Evolutionary conservation across 2,888 invertebrate genomes (phyloP), one percentile per base, ranked within the genome.

Genomic region (Helleia helle): DNA sequence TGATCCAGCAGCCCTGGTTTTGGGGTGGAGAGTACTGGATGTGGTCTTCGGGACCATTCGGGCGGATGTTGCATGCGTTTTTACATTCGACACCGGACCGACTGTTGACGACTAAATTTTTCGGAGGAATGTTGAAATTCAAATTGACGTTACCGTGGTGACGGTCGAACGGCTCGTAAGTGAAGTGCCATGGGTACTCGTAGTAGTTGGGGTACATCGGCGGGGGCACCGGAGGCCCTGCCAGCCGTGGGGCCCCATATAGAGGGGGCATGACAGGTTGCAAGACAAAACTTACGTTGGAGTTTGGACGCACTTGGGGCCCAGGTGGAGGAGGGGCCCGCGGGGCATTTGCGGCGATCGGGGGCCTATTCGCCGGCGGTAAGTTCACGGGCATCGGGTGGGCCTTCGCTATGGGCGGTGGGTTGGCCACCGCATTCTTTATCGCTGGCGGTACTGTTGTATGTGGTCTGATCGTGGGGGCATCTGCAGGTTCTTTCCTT

Each of bases 271-370:
- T 58, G 25, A 81, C 69, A 1, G 80, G 80, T 44, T 48, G 48
- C 9, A 83, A 62, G 26, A 84, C 74, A 60, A 70, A 81, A 81
- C 83, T 83, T 76, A 83, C 83, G 63, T 80, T 81, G 46, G 77
- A 67, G 54, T 65, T 66, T 27, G 71, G 70, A 2, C 58, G 56
- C 3, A 52, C 37, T 8, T 49, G 54, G 17, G 44, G 52, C 27
- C 46, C 52, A 11, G 55, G 50, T 31, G 59, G 47, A 28, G 55
- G 51, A 37, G 55, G 47, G 40, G 42, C 48, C 39, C 41, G 44
- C 39, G 44, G 41, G 43, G 50, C 42, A 54, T 55, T 28, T 43
- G 53, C 43, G n/a, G 40, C 47, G 29, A 37, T 38, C 27, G 55
- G 52, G 24, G 50, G 54, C 17, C 28, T 39, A 42, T 52, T 40